Evolutionary conservation across 2,113 vertebrate species (phyloP).

Genomic region (Sialia sialis): DNA sequence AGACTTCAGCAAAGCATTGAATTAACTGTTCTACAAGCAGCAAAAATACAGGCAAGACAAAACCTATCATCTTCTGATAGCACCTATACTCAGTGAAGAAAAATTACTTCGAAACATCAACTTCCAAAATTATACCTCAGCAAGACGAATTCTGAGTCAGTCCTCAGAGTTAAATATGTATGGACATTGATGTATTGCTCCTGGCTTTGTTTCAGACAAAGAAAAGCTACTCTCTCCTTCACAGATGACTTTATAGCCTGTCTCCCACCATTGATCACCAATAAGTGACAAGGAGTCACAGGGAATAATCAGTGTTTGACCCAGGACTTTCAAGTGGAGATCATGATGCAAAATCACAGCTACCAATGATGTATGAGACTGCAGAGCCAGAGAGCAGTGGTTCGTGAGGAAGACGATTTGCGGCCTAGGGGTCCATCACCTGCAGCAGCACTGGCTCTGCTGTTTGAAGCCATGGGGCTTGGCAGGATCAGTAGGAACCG

Average conservation of each 20-base stretch:
- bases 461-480: background rate
- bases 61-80: background rate
- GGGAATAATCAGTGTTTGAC: background rate
- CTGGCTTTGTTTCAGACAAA: constrained; percentile 9
- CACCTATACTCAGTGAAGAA: background rate
- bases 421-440: background rate
- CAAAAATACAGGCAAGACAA: background rate
- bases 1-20: background rate
- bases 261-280: background rate
- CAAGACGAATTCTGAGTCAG: background rate
- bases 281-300: background rate
- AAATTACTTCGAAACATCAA: background rate
- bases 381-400: background rate
- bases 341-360: background rate
- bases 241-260: background rate
- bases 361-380: background rate
- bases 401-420: background rate
- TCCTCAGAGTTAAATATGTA: background rate
- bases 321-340: background rate
- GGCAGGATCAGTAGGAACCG: background rate
- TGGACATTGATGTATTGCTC: constrained; percentile 4
- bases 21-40: background rate
- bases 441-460: background rate
- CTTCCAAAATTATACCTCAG: constrained; percentile 13
- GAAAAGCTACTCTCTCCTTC: background rate